These are phyloP conservation scores for Magallana gigas DNA, from an alignment of 1,140 invertebrate genomes.

Conservation along the genomic window DNA sequence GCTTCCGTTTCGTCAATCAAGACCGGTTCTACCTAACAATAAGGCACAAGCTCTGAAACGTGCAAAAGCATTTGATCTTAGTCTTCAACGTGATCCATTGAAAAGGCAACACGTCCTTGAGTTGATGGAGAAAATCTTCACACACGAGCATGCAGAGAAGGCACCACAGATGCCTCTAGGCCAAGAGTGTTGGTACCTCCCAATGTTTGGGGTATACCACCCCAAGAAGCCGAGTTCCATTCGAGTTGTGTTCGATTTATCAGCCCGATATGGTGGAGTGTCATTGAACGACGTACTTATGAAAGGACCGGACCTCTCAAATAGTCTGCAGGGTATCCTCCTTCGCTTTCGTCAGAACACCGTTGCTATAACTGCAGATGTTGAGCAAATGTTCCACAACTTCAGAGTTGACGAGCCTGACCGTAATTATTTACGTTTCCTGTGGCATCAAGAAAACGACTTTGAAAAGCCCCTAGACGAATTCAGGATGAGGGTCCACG, in stretches of 20 bases:
- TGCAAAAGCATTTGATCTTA: conserved; percentile 36
- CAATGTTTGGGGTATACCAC: no score
- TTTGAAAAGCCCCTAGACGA: conserved; percentile 33
- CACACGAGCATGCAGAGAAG: background rate
- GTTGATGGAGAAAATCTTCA: no score
- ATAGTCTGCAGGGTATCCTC: conserved; percentile 58
- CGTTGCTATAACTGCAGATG: conserved; percentile 51
- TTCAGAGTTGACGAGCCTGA: conserved; percentile 32
- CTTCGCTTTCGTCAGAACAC: conserved; percentile 58
- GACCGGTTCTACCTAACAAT: background rate
- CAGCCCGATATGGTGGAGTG: conserved; percentile 45
- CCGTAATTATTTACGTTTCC: no score
- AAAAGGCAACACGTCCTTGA: conserved; percentile 24
- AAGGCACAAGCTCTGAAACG: conserved; percentile 12
- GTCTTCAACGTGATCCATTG: background rate
- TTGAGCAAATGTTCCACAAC: conserved; percentile 59
- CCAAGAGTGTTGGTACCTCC: no score
- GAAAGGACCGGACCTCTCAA: conserved; percentile 76
- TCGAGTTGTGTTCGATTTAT: conserved; percentile 56
- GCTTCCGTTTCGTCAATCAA: conserved; percentile 14
- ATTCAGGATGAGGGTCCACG: no score
- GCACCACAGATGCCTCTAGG: conserved; percentile 30
- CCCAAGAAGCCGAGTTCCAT: conserved; percentile 26
- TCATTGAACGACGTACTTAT: conserved; percentile 65
- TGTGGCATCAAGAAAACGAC: conserved; percentile 35